phyloP scores from a whole-genome alignment of 2,113 vertebrate genomes.

The Macrotis lagotis region DNA sequence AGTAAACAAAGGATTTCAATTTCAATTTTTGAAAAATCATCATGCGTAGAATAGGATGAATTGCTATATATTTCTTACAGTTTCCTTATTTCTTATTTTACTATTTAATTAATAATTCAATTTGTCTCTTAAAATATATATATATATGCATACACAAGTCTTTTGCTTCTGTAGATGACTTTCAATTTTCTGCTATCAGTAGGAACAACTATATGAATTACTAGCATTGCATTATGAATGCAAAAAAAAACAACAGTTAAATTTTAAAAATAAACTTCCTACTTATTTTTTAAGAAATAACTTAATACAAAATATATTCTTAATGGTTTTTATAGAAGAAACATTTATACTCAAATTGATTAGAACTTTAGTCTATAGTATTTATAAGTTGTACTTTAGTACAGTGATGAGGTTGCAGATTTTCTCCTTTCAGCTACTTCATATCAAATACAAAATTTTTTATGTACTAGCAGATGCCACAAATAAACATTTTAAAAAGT shows the following conservation, averaged over 20 bases:
- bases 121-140: slow-evolving; percentile 33
- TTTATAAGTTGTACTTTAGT: slow-evolving; percentile 53
- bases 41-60: neutral
- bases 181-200: slow-evolving; percentile 18
- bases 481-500: slow-evolving; percentile 28
- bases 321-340: slow-evolving; percentile 55
- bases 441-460: slow-evolving; percentile 66
- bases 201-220: slow-evolving; percentile 13
- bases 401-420: slow-evolving; percentile 55
- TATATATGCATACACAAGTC: neutral
- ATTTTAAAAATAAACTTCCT: neutral
- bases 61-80: slow-evolving; percentile 2
- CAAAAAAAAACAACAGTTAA: too few relatives aligned
- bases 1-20: neutral
- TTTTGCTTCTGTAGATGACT: slow-evolving; percentile 37
- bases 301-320: slow-evolving; percentile 25
- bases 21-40: neutral
- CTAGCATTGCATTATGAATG: neutral
- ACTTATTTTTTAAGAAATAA: slow-evolving; percentile 31
- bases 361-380: slow-evolving; percentile 41
- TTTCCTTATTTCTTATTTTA: neutral
- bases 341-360: slow-evolving; percentile 45
- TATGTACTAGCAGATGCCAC: slow-evolving; percentile 34
- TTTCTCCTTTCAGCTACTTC: slow-evolving; percentile 49
- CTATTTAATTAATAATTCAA: slow-evolving; percentile 24